These are phyloP conservation scores for Chrosomus eos DNA, from an alignment of 2,797 vertebrate species.

Conservation along the genomic window DNA sequence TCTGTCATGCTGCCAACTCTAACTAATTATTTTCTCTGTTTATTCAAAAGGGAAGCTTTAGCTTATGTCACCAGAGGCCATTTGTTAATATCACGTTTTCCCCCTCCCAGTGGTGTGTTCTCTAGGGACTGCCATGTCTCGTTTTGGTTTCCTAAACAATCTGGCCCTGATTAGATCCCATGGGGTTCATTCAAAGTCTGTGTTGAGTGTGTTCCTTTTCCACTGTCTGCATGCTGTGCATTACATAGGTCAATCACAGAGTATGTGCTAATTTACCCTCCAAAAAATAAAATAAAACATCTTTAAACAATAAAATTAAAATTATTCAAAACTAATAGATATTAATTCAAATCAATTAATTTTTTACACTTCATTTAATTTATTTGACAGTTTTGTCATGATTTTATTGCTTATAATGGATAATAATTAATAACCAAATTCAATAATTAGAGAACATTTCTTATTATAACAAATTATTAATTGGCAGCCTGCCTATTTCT, in stretches of 20 bases:
- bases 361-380: background rate
- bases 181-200: constrained; percentile 54
- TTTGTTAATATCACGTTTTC: constrained; percentile 53
- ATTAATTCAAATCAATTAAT: too few species aligned
- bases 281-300: background rate
- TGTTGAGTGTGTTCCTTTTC: constrained; percentile 20
- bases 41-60: constrained; percentile 53
- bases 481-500: constrained; percentile 56
- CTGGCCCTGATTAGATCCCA: constrained; percentile 51
- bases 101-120: constrained; percentile 31
- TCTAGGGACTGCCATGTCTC: constrained; percentile 38
- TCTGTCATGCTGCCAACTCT: constrained; percentile 55
- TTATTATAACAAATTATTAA: background rate
- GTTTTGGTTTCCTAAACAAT: constrained; percentile 52
- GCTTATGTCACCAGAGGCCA: constrained; percentile 53
- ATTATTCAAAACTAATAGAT: too few species aligned
- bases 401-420: background rate
- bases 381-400: background rate
- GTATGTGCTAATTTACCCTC: background rate
- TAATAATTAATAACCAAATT: background rate
- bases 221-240: constrained; percentile 39
- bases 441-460: background rate
- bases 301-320: background rate
- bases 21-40: constrained; percentile 63
- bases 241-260: background rate